Conservation (phyloP, 2,888 invertebrate genomes). For the Thysanoteuthis rhombus region DNA sequence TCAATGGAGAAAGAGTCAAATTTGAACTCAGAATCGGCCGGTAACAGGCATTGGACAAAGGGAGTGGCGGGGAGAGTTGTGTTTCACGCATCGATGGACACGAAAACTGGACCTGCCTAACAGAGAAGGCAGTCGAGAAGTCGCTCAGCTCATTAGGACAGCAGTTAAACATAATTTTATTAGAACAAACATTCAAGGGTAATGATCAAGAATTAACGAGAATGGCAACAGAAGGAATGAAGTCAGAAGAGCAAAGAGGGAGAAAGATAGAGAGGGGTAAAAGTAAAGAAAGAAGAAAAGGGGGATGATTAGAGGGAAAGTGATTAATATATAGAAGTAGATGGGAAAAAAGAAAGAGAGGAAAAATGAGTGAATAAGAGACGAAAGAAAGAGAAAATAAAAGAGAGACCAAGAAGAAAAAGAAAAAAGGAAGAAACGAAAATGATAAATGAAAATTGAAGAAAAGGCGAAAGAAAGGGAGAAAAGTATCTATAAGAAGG, state of each 20-base stretch:
- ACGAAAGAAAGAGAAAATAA: neutral
- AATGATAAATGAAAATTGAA: neutral
- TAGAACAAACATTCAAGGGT: conserved; percentile 12
- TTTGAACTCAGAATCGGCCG: neutral
- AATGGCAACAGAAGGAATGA: neutral
- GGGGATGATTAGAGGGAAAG: neutral
- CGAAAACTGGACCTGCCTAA: conserved; percentile 12
- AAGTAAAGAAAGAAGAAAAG: neutral
- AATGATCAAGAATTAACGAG: neutral
- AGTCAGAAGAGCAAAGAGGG: neutral
- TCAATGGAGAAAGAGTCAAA: neutral
- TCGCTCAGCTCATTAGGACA: neutral
- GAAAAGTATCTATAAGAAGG: neutral
- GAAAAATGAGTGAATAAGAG: neutral
- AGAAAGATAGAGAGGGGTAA: neutral
- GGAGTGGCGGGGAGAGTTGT: neutral
- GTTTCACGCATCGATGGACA: neutral
- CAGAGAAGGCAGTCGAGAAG: neutral
- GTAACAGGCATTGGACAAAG: neutral
- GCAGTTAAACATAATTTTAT: neutral
- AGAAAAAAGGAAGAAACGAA: neutral
- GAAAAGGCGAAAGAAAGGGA: neutral
- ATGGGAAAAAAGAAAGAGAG: neutral
- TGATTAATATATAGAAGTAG: neutral
- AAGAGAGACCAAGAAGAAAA: neutral